Percentiles rank a stretch among this genome's conserved stretches.
Evolutionary conservation across 2,888 invertebrate genomes (phyloP).

Genomic region (Caenorhabditis drosophilae): DNA sequence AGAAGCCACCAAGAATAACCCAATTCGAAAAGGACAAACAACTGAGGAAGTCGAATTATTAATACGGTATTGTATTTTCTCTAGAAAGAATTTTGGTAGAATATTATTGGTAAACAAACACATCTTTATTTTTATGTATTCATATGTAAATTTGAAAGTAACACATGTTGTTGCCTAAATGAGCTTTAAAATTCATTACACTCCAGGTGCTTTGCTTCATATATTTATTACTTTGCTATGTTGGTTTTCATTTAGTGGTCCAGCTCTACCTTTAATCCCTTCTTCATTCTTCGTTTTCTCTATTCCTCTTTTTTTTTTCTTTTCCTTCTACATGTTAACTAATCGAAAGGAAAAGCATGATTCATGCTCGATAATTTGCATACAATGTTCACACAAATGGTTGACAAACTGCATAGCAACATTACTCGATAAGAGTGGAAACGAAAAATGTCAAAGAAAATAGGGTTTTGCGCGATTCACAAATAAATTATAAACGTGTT

Average conservation of each 20-base stretch:
- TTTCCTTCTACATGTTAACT: neutral
- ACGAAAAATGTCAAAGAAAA: constrained; percentile 7
- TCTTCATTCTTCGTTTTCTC: too few species aligned
- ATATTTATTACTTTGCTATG: neutral
- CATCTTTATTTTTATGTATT: too few species aligned
- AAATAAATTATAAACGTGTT: constrained; percentile 44
- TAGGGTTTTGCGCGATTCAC: constrained; percentile 26
- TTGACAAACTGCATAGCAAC: too few species aligned
- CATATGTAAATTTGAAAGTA: too few species aligned
- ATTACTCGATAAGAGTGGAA: neutral
- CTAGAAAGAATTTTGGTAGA: too few species aligned
- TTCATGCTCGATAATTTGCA: constrained; percentile 35
- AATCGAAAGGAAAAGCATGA: constrained; percentile 16
- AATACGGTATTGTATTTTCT: too few species aligned
- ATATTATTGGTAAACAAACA: too few species aligned
- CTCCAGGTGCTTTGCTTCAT: neutral
- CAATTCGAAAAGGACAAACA: constrained; percentile 13
- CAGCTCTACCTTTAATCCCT: too few species aligned
- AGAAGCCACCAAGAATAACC: constrained; percentile 23
- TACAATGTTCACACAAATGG: too few species aligned
- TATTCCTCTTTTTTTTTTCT: neutral
- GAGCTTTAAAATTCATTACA: neutral
- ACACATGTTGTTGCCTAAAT: too few species aligned
- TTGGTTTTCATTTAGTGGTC: too few species aligned
- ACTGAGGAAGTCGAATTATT: constrained; percentile 17